These are phyloP conservation scores for Hydrochoerus hydrochaeris DNA, from an alignment of 2,113 vertebrate genomes.

Conservation along the genomic window DNA sequence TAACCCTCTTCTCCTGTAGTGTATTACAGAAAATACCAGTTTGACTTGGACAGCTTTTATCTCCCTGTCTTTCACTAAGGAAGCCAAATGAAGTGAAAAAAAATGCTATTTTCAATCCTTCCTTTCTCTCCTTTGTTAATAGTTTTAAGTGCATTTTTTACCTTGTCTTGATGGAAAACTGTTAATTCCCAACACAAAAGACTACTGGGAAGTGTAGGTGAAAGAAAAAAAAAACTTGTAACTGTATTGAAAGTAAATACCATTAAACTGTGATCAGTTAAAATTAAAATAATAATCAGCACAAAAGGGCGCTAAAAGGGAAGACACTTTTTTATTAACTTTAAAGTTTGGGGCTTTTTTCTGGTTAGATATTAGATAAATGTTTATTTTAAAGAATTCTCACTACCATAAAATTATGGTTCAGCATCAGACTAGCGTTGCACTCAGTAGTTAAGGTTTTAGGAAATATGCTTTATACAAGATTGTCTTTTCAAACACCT, in stretches of 20 bases:
- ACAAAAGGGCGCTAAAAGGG: conserved; percentile 82
- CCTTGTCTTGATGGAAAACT: conserved; percentile 83
- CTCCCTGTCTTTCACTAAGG: conserved; percentile 73
- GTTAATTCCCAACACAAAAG: conserved; percentile 83
- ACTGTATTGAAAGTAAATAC: conserved; percentile 80
- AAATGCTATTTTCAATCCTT: conserved; percentile 79
- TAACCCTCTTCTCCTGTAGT: conserved; percentile 74
- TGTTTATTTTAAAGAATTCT: conserved; percentile 77
- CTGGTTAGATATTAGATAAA: conserved; percentile 82
- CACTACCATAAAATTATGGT: conserved; percentile 68
- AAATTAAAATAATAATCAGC: conserved; percentile 85
- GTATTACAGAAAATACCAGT: conserved; percentile 80
- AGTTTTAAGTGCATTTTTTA: conserved; percentile 83
- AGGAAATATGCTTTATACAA: conserved; percentile 82
- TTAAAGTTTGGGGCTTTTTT: conserved; percentile 80
- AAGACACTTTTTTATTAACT: conserved; percentile 83
- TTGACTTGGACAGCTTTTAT: conserved; percentile 77
- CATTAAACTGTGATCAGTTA: conserved; percentile 85
- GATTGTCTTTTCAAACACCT: conserved; percentile 84
- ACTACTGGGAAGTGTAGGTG: conserved; percentile 78
- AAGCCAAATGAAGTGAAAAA: conserved; percentile 76
- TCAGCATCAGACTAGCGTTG: conserved; percentile 84
- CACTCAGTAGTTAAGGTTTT: conserved; percentile 85
- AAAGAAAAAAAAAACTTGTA: conserved; percentile 66
- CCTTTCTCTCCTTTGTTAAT: conserved; percentile 72